These are phyloP conservation scores for Onychorhynchus coronatus DNA, from an alignment of 2,113 vertebrate species.

Conservation along the genomic window DNA sequence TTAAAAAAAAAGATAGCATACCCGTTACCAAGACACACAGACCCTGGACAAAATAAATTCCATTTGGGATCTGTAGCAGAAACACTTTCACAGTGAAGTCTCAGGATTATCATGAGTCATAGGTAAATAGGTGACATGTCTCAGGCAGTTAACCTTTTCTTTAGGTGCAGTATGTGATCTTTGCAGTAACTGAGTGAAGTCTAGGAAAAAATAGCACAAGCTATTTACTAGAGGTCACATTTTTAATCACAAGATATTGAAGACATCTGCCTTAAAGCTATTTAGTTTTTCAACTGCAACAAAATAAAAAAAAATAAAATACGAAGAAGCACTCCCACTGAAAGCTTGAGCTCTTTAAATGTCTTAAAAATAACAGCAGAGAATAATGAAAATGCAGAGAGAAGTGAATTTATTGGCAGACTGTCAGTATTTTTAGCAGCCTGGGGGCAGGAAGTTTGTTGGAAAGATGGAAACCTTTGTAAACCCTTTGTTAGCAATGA, in stretches of 20 bases:
- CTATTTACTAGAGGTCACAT: not conserved
- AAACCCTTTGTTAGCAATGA: not conserved
- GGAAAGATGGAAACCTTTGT: not conserved
- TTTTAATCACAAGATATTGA: slow-evolving; percentile 10
- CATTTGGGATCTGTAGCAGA: not conserved
- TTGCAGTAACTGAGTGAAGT: not conserved
- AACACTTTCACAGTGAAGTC: not conserved
- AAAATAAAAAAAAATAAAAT: not conserved
- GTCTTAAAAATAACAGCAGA: not conserved
- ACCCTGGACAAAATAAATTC: not conserved
- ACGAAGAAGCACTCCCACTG: not conserved
- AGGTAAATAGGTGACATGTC: not conserved
- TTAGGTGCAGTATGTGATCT: not conserved
- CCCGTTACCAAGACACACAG: not conserved
- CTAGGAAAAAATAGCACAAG: not conserved
- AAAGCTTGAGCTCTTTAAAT: not conserved
- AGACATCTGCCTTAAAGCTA: not conserved
- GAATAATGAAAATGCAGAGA: not conserved
- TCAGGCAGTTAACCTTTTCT: not conserved
- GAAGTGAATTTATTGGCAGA: not conserved
- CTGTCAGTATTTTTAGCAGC: not conserved
- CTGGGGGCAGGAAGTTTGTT: not conserved
- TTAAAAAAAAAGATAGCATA: not conserved
- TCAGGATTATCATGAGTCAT: not conserved
- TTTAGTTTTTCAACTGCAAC: not conserved